Conservation (phyloP, 2,797 vertebrate genomes). For the Periparus ater region DNA sequence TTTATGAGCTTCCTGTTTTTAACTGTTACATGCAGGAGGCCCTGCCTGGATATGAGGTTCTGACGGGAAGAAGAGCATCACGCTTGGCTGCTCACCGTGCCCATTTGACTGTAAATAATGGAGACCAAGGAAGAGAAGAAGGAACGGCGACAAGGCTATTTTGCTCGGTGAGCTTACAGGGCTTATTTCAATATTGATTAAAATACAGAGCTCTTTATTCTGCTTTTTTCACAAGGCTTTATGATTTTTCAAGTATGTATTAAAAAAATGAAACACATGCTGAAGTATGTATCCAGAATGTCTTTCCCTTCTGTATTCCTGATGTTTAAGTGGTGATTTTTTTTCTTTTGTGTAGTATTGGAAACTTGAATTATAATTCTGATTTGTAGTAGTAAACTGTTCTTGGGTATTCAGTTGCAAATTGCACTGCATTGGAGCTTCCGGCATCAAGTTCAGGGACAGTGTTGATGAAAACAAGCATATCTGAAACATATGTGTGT, state of each 20-base stretch:
- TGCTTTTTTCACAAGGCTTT: not conserved
- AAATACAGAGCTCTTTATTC: not conserved
- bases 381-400: not conserved
- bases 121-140: slow-evolving; percentile 84
- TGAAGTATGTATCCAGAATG: not conserved
- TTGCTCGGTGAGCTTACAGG: slow-evolving; percentile 76
- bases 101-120: slow-evolving; percentile 62
- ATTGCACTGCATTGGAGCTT: not conserved
- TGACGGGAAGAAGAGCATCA: slow-evolving; percentile 45
- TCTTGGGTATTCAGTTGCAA: not conserved
- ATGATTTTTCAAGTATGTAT: not conserved
- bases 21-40: slow-evolving; percentile 9
- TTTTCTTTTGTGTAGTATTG: not conserved
- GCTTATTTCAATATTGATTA: not conserved
- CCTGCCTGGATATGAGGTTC: slow-evolving; percentile 65
- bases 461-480: not conserved
- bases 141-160: slow-evolving; percentile 82
- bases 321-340: not conserved
- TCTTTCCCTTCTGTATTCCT: not conserved
- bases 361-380: not conserved
- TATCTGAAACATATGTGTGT: not conserved
- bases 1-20: slow-evolving; percentile 28
- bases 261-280: not conserved
- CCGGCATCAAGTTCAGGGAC: not conserved
- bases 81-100: slow-evolving; percentile 32